A percentile compares a stretch with the other conserved stretches of the same genome.
These are phyloP conservation scores for Peucedramus taeniatus DNA, from an alignment of 2,113 vertebrate genomes.

Conservation along the genomic window DNA sequence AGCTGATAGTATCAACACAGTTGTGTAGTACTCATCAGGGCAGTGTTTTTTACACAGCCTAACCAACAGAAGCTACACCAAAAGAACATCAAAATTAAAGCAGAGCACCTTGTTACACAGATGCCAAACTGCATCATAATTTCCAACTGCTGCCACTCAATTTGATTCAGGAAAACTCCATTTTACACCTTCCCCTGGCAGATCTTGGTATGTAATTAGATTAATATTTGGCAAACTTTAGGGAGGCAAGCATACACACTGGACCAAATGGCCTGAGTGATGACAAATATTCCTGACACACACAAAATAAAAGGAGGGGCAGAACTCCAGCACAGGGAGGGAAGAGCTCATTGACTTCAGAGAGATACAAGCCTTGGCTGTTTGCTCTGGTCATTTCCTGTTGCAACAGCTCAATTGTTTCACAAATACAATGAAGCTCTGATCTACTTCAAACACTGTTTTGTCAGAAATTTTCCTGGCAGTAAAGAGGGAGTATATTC, in stretches of 20 bases:
- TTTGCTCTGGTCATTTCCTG: constrained; percentile 40
- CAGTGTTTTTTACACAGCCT: not conserved
- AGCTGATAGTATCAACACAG: not conserved
- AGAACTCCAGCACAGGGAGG: not conserved
- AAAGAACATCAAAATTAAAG: not conserved
- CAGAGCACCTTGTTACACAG: not conserved
- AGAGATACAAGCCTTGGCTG: not conserved
- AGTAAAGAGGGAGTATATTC: not conserved
- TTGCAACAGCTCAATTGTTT: constrained; percentile 35
- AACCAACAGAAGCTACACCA: not conserved
- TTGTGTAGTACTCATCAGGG: not conserved
- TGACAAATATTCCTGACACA: not conserved
- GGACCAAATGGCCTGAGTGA: not conserved
- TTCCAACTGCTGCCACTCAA: not conserved
- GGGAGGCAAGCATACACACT: not conserved
- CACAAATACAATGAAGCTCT: constrained; percentile 47
- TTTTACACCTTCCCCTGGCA: not conserved
- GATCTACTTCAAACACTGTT: constrained; percentile 32
- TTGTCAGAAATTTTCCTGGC: constrained; percentile 31
- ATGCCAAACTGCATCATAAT: not conserved
- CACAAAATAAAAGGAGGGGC: not conserved
- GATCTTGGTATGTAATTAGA: not conserved
- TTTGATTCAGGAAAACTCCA: not conserved
- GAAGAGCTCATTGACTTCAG: not conserved
- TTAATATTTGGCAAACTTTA: not conserved